Evolutionary conservation across 2,113 vertebrate species (phyloP).

Genomic region (Gymnorhina tibicen): DNA sequence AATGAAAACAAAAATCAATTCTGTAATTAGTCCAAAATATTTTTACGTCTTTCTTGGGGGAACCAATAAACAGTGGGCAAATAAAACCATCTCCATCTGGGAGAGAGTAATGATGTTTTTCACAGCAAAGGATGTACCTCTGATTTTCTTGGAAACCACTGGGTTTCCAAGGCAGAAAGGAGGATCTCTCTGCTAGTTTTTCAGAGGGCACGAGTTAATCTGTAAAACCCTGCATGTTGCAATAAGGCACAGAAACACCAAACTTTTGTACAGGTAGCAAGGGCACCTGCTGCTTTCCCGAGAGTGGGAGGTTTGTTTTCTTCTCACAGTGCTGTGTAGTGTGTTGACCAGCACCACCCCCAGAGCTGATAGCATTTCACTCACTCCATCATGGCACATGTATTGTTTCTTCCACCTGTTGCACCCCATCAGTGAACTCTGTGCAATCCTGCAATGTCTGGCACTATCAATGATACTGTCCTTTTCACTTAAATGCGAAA

Average conservation of each 20-base stretch:
- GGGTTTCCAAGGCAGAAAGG: not conserved
- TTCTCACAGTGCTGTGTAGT: not conserved
- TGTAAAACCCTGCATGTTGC: not conserved
- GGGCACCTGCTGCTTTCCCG: not conserved
- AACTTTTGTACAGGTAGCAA: not conserved
- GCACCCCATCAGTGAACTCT: not conserved
- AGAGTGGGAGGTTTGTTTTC: not conserved
- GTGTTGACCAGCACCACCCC: not conserved
- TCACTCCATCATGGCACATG: not conserved
- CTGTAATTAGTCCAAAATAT: not conserved
- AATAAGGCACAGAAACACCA: not conserved
- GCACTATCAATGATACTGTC: not conserved
- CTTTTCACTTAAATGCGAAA: not conserved
- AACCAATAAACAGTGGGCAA: not conserved
- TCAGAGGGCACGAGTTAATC: not conserved
- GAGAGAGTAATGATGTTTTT: not conserved
- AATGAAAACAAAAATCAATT: not conserved
- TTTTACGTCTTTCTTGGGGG: not conserved
- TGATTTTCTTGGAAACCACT: not conserved
- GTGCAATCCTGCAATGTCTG: not conserved
- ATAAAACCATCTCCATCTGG: not conserved
- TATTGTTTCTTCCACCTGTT: slow-evolving; percentile 13
- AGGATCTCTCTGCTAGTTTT: not conserved
- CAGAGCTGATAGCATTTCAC: not conserved
- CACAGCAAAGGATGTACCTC: not conserved